Percentiles rank a stretch among this genome's conserved stretches.
Conservation (phyloP, 2,797 vertebrate species). For the Anabacerthia variegaticeps region DNA sequence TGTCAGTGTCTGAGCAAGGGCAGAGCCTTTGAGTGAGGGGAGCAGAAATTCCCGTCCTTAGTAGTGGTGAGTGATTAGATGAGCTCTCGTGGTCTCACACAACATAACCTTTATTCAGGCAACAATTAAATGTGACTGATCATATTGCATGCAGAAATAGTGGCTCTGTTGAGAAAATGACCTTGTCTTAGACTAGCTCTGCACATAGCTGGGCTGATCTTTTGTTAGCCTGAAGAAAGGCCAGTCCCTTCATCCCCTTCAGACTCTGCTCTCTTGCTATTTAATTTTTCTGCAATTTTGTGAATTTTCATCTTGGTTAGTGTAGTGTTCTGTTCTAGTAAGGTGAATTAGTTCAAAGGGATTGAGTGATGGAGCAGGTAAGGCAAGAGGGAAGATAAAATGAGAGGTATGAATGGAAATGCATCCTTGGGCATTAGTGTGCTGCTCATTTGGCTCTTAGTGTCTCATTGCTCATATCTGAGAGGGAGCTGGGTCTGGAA, state of each 20-base stretch:
- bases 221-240: background rate
- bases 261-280: background rate
- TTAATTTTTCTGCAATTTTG: background rate
- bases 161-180: background rate
- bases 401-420: background rate
- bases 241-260: background rate
- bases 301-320: background rate
- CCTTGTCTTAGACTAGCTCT: background rate
- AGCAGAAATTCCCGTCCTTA: background rate
- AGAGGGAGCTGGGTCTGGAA: background rate
- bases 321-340: background rate
- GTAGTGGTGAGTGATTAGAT: background rate
- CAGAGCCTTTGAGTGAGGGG: background rate
- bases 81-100: background rate
- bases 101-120: background rate
- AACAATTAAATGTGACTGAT: background rate
- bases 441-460: background rate
- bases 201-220: background rate
- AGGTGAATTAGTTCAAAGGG: rapidly evolving
- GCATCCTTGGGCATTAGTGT: background rate
- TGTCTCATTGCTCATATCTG: background rate
- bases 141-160: background rate
- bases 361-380: background rate
- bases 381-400: background rate
- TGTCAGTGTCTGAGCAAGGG: background rate